phyloP scores from a whole-genome alignment of 2,797 vertebrate genomes.

The Cyclura pinguis region DNA sequence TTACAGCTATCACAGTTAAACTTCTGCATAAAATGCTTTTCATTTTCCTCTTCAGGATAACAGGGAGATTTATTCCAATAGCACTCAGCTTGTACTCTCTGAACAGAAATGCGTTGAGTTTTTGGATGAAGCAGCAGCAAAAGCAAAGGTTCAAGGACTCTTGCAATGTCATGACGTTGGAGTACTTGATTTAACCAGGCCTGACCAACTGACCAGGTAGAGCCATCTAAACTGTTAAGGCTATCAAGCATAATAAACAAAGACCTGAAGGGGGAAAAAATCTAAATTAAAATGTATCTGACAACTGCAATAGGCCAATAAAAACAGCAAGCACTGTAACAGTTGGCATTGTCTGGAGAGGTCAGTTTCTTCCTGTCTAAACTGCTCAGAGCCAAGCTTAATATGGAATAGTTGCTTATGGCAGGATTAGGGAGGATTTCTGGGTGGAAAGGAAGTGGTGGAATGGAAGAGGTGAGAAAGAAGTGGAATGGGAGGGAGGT shows the following conservation, averaged over 20 bases:
- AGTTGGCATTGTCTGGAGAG: neutral
- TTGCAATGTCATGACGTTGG: constrained; percentile 97
- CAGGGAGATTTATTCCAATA: constrained; percentile 86
- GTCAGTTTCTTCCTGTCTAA: neutral
- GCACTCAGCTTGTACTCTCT: constrained; percentile 93
- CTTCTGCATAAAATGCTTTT: constrained; percentile 85
- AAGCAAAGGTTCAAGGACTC: constrained; percentile 95
- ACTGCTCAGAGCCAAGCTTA: neutral
- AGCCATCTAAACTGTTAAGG: constrained; percentile 94
- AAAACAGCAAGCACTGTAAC: too few relatives aligned
- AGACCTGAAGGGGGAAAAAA: constrained; percentile 82
- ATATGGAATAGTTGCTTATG: too few relatives aligned
- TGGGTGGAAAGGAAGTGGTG: too few relatives aligned
- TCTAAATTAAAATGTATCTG: neutral
- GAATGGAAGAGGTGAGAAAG: too few relatives aligned
- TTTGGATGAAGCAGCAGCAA: constrained; percentile 96
- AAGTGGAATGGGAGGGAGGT: too few relatives aligned
- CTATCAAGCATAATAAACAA: constrained; percentile 99
- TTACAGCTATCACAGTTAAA: constrained; percentile 87
- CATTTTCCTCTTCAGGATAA: constrained; percentile 78
- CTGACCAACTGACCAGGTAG: constrained; percentile 93
- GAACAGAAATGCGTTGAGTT: constrained; percentile 96
- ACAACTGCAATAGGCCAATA: neutral
- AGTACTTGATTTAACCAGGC: constrained; percentile 98
- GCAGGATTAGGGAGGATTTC: too few relatives aligned